These are phyloP conservation scores for Antitype chi DNA, from an alignment of 2,888 invertebrate species.

Conservation along the genomic window DNA sequence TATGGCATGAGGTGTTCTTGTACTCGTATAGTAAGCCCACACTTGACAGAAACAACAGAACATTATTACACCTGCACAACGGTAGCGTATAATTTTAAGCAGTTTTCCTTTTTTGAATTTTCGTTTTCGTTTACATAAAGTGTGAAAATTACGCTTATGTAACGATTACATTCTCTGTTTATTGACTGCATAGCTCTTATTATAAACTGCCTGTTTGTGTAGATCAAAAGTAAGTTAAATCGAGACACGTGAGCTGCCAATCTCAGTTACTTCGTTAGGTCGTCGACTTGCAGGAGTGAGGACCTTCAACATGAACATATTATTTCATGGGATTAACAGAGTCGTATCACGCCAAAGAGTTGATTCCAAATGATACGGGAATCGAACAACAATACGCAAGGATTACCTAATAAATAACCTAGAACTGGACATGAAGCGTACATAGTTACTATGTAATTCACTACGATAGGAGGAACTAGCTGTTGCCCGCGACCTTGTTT, in stretches of 20 bases:
- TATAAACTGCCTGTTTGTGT: not conserved
- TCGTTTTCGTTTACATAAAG: not conserved
- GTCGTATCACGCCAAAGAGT: not conserved
- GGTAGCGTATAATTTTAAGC: not conserved
- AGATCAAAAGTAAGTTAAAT: not conserved
- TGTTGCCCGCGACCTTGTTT: not conserved
- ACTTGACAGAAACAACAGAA: not conserved
- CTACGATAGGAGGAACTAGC: not conserved
- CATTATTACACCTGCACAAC: not conserved
- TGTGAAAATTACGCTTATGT: not conserved
- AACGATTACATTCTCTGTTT: not conserved
- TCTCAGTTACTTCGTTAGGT: conserved; percentile 18
- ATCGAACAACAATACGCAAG: not conserved
- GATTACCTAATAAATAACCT: not conserved
- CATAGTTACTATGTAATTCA: not conserved
- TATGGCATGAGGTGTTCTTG: not conserved
- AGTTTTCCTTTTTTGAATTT: not conserved
- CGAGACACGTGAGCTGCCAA: conserved; percentile 7
- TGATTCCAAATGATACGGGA: not conserved
- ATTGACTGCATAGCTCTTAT: not conserved
- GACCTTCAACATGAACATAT: not conserved
- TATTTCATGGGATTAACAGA: not conserved
- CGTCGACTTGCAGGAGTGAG: not conserved
- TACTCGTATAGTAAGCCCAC: not conserved
- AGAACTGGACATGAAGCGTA: not conserved